Percentiles rank a stretch among this genome's conserved stretches.
phyloP scores from a whole-genome alignment of 2,113 vertebrate species.

The Corythoichthys intestinalis region DNA sequence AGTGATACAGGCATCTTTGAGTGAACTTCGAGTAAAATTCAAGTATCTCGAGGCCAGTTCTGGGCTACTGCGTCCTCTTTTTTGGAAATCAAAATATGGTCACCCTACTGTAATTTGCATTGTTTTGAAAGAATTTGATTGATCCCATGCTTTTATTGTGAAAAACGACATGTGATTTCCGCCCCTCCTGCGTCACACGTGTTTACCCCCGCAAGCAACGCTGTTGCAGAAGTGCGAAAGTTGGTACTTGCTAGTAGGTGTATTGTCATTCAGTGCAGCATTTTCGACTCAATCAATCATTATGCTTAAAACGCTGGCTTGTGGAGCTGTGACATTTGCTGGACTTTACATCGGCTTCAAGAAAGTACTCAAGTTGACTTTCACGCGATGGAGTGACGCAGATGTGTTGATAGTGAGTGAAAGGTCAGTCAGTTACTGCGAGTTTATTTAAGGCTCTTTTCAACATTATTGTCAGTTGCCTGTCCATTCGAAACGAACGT shows the following conservation, averaged over 20 bases:
- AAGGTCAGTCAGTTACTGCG: constrained; percentile 38
- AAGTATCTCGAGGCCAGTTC: no score
- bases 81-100: no score
- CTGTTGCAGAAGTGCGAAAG: background rate
- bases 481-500: background rate
- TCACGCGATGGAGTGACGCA: constrained; percentile 48
- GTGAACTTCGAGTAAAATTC: no score
- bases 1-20: no score
- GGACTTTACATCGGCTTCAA: constrained; percentile 49
- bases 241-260: background rate
- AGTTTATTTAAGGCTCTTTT: background rate
- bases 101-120: no score
- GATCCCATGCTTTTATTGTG: background rate
- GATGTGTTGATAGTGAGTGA: constrained; percentile 55
- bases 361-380: constrained; percentile 4
- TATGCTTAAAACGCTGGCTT: constrained; percentile 7
- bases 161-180: background rate
- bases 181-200: background rate
- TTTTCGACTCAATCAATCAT: background rate
- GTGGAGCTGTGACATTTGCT: constrained; percentile 50
- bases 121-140: no score
- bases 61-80: no score
- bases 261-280: background rate
- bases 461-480: background rate
- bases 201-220: background rate